Conservation (phyloP, 2,888 invertebrate species). For the Eurois occulta region DNA sequence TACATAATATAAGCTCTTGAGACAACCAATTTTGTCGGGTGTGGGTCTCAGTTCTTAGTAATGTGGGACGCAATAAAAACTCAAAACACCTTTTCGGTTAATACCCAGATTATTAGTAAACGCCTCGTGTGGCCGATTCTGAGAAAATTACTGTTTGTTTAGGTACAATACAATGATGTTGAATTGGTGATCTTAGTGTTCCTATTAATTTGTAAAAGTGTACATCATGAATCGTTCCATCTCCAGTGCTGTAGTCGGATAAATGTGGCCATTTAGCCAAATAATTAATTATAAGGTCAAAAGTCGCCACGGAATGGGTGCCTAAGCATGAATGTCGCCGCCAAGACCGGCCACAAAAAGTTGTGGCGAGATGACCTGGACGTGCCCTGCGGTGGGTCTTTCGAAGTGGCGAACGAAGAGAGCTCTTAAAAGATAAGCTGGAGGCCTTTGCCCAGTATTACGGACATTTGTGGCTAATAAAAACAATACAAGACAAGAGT, state of each 20-base stretch:
- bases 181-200: neutral
- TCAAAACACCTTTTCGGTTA: neutral
- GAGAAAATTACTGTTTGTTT: neutral
- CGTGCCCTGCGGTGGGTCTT: neutral
- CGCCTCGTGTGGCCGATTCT: neutral
- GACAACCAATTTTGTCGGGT: neutral
- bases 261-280: neutral
- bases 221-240: neutral
- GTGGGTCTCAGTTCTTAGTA: neutral
- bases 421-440: neutral
- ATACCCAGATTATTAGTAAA: neutral
- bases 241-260: neutral
- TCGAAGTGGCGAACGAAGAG: neutral
- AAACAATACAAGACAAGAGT: neutral
- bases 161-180: neutral
- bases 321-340: neutral
- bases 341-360: neutral
- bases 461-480: neutral
- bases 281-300: neutral
- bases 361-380: neutral
- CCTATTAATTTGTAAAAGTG: neutral
- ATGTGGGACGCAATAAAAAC: neutral
- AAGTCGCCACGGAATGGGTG: neutral
- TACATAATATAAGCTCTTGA: neutral
- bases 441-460: neutral